Base-by-base conservation (phyloP, 2,797 vertebrate species). In the Poecilia gillii region DNA sequence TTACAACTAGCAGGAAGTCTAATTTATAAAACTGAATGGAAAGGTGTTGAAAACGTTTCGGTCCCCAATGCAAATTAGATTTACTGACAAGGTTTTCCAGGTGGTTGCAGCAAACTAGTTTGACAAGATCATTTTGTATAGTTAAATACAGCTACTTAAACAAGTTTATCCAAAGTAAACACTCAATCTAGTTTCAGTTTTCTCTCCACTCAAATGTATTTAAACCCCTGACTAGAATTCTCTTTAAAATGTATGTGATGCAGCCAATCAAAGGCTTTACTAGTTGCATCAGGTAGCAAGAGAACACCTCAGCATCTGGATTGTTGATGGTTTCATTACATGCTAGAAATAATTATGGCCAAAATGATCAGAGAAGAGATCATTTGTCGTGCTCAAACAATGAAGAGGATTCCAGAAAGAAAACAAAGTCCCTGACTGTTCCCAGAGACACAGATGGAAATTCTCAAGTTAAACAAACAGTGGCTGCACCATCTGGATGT, bases 1-100 rank as follows among this genome's bases (percentile, higher is more conserved):
- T 31, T 72, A 4, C 72, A 20, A 13, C 11, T 41, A 25, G 45
- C n/a, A 83, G 71, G 39, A 80, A 36, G n/a, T 68, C 36, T 68
- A 41, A 39, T 41, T 68, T 1, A 23, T 14, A 59, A 31, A 73
- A 53, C 8, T 23, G 11, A 73, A 53, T 16, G 3, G 33, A 39
- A 13, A 39, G 7, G 49, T 33, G 5, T 36, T 18, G 25, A 18
- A n/a, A 55, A 55, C 2, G 11, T 14, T 31, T 59, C 57, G 14
- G 11, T 16, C 59, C 59, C 5, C 8, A 36, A 16, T 64, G 62
- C 4, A 49, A 45, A 31, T 72, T n/a, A 28, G 13, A 46, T 36
- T 64, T 18, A 36, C 16, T 41, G 64, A 20, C 64, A 39, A 70
- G 11, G 3, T 28, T 68, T 41, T 41, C 41, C 4, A 41, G 64